These are phyloP conservation scores for Acanthisitta chloris DNA, from an alignment of 2,113 vertebrate genomes.

Conservation along the genomic window DNA sequence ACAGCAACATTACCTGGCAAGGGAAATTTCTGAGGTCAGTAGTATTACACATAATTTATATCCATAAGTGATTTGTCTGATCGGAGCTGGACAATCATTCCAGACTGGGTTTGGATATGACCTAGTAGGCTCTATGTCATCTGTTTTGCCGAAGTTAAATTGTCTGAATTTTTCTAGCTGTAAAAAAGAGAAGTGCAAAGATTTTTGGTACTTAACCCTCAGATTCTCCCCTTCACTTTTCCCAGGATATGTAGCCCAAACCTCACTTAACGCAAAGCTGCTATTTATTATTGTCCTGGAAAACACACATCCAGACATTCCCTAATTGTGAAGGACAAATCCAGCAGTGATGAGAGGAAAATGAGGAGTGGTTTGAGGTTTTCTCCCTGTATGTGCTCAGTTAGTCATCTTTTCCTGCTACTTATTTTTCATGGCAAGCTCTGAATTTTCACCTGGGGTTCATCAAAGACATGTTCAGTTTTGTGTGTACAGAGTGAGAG, in stretches of 20 bases:
- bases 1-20: background rate
- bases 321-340: slow-evolving; percentile 14
- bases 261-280: background rate
- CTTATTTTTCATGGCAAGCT: slow-evolving; percentile 60
- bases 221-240: background rate
- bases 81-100: background rate
- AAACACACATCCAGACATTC: background rate
- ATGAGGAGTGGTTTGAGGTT: slow-evolving; percentile 14
- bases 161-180: background rate
- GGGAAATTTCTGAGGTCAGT: background rate
- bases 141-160: background rate
- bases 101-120: background rate
- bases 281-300: background rate
- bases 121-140: background rate
- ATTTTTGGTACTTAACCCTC: background rate
- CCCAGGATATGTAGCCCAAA: background rate
- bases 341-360: slow-evolving; percentile 22
- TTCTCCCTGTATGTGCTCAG: background rate
- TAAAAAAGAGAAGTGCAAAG: background rate
- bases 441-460: slow-evolving; percentile 28
- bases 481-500: background rate
- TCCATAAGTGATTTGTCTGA: background rate
- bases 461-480: slow-evolving; percentile 49
- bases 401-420: slow-evolving; percentile 52
- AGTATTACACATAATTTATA: background rate